These are phyloP conservation scores for Drosophila pegasa DNA, from an alignment of 2,888 invertebrate species.

Conservation along the genomic window DNA sequence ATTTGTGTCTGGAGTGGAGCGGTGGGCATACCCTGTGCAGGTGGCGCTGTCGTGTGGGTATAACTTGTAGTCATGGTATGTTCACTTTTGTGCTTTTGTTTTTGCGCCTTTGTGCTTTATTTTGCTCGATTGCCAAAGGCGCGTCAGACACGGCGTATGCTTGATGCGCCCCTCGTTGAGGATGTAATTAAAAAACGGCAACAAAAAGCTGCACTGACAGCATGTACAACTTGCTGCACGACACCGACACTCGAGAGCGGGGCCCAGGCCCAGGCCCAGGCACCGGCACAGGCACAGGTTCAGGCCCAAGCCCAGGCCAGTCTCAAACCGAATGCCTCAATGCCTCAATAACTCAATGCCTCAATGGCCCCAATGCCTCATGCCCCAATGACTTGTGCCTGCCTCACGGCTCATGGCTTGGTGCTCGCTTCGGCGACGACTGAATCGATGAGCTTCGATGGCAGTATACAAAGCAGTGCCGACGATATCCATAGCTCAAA, in stretches of 20 bases:
- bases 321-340: slow-evolving; percentile 21
- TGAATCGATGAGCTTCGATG: slow-evolving; percentile 70
- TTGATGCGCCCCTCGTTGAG: slow-evolving; percentile 49
- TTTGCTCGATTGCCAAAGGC: slow-evolving; percentile 53
- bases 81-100: slow-evolving; percentile 9
- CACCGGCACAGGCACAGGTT: too few relatives aligned
- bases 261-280: slow-evolving; percentile 31
- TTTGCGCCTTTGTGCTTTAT: slow-evolving; percentile 28
- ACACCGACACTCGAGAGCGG: slow-evolving; percentile 52
- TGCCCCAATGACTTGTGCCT: not conserved
- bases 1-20: not conserved
- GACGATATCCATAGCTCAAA: slow-evolving; percentile 82
- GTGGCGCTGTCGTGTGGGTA: slow-evolving; percentile 12
- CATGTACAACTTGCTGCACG: slow-evolving; percentile 73
- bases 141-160: slow-evolving; percentile 46
- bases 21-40: not conserved
- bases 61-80: slow-evolving; percentile 23
- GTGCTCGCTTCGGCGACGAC: slow-evolving; percentile 17
- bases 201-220: slow-evolving; percentile 62
- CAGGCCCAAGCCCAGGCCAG: slow-evolving; percentile 32
- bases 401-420: slow-evolving; percentile 18
- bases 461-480: slow-evolving; percentile 47
- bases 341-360: slow-evolving; percentile 33
- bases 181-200: slow-evolving; percentile 78
- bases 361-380: slow-evolving; percentile 30